Base-by-base conservation (phyloP, 2,888 invertebrate species). In the Seira ritae region DNA sequence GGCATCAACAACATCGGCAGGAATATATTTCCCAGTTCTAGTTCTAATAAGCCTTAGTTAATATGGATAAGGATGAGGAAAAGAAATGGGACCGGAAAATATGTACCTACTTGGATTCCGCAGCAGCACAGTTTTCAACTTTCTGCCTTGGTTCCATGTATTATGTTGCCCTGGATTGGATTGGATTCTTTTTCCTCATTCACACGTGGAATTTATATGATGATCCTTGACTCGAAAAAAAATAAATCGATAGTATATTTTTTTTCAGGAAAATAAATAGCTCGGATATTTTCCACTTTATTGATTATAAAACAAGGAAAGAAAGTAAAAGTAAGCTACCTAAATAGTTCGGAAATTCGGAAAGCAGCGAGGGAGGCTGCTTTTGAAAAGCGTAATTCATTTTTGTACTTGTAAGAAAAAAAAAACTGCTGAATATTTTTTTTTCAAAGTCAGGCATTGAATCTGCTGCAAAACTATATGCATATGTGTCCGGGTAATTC, bases 181-280 rank as follows among this genome's bases (percentile, higher is more conserved):
- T 42, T 31, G 31, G 55, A 12, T 55, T 17, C 12, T 6, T 42
- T 42, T 42, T 55, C 15, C 17, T 12, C 55, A 55, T 55, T 55
- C 55, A 55, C 55, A 55, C 55, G 55, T 55, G 55, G 55, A 55
- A 55, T 55, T 55, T 55, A 55, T 55, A 55, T 55, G 55, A 17
- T 55, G 55, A 55, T 55, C 55, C 55, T 55, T 55, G 55, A 55
- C 55, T 55, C n/a, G 55, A 55, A 55, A 55, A 55, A n/a, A 55
- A n/a, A 17, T 2, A 31, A 31, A 31, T 31, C 31, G 31, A 31
- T 31, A n/a, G n/a, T n/a, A 42, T 12, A 8, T 42, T 42, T 42
- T 42, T 42, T 12, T 17, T 55, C 15, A 8, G 55, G 55, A 15
- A 55, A 55, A 55, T 55, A 17, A 55, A 12, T 55, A 55, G 55